Evolutionary conservation across 2,888 invertebrate genomes (phyloP), one percentile per base, ranked within the genome.

Genomic region (Formica aserva): DNA sequence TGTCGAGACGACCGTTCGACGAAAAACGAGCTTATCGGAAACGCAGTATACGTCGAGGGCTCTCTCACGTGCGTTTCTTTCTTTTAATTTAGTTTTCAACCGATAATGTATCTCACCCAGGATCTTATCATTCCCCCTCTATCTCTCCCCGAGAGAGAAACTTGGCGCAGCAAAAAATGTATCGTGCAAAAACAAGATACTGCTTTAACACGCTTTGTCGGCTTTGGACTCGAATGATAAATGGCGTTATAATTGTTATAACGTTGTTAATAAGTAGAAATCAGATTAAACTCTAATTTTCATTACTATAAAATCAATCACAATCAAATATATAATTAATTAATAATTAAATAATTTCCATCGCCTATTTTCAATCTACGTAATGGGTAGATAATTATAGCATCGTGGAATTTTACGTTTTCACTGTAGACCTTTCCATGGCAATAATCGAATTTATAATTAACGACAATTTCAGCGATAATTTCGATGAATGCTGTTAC

Each of bases 11-110:
- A 62, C 29, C 41, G 62, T 60, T 55, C 29, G 35, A 22, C 55
- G 72, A 83, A 78, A 77, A 83, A 78, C 69, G 71, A 72, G 83
- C 52, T 82, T 55, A 74, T 69, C 63, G 52, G 65, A 65, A 77
- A 83, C 63, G 60, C 22, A 60, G 62, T 55, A 38, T 15, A 55
- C 35, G 45, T 74, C 22, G 26, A 75, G 52, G 55, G 66, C 41
- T 57, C 60, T 57, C 60, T 67, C 66, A n/a, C 29, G 57, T 55
- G n/a, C 55, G 77, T 57, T 67, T 38, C 32, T 55, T 67, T 41
- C 66, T 57, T 77, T 77, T 67, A 77, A 77, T 77, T 77, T 77
- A 67, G 29, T 67, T 67, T 67, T 67, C 67, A 66, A 5, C 32
- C 38, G 22, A 67, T 57, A 57, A 77, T 67, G 67, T 67, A 77